Base-by-base conservation (phyloP, 2,797 vertebrate species). In the Taenioides sp. region DNA sequence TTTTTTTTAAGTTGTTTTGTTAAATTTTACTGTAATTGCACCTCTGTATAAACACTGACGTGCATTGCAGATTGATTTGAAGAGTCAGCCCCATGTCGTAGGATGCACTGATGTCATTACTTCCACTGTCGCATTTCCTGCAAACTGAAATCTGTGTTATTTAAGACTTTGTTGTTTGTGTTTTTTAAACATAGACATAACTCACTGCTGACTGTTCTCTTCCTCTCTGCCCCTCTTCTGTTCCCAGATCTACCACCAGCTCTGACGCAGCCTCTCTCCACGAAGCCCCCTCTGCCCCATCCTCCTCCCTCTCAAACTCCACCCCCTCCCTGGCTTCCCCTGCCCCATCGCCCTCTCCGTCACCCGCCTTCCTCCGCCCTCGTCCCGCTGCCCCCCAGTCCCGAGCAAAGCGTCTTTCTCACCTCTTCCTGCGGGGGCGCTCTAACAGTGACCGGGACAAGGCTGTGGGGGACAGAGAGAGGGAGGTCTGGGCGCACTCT, bases 391-490 rank as follows among this genome's bases (percentile, higher is more conserved):
- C 80, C 74, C 80, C 93, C 74, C 94, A 94, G 84, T 94, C 93
- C 62, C 95, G 96, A 4, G 92, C 96, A 73, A 97, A 98, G 84
- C 95, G 96, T 54, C 94, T 97, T 64, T 97, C 97, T 40, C 95
- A 97, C 47, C 94, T 98, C 59, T 95, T 98, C 85, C 94, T 94
- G 79, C 89, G 92, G 84, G 93, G 94, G 76, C 92, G 94, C 77
- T 95, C 94, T 17, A 94, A 95, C 81, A 96, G 92, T 22, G 95
- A 94, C 88, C 81, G 93, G 79, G 91, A 94, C 80, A 86, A 93
- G 66, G 84, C 93, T 1, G 85, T 93, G 28, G 82, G 93, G 76
- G 95, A 92, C 69, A 82, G 79, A 85, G 91, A 93, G 82, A 86
- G 83, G 79, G 92, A 92, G 83, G 62, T 90, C 50, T 93, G 88